Evolutionary conservation across 2,113 vertebrate genomes (phyloP).

Genomic region (Alethe diademata): DNA sequence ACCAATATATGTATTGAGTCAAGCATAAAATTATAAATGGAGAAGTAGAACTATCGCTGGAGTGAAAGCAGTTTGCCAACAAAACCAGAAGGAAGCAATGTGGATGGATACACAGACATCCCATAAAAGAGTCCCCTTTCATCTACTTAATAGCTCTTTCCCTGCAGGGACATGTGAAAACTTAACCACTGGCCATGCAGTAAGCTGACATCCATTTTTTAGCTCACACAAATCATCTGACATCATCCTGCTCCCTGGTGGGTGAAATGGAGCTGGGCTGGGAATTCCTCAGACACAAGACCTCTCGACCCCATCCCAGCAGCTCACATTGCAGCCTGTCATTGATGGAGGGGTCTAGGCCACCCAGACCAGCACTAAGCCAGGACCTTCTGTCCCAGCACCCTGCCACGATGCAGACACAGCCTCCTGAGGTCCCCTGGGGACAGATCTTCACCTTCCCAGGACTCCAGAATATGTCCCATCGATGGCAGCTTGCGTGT

Average conservation of each 20-base stretch:
- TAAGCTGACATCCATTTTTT: slow-evolving; percentile 5
- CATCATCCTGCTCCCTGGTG: not conserved
- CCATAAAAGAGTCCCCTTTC: not conserved
- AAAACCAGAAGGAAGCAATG: not conserved
- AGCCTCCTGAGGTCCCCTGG: not conserved
- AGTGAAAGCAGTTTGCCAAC: not conserved
- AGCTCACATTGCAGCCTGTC: not conserved
- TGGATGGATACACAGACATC: not conserved
- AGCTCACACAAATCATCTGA: not conserved
- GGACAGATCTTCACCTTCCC: not conserved
- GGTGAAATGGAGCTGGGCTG: not conserved
- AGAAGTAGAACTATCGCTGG: not conserved
- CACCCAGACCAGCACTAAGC: not conserved
- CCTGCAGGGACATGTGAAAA: not conserved
- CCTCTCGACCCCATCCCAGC: not conserved
- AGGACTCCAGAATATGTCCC: not conserved
- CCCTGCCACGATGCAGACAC: not conserved
- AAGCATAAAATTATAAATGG: not conserved
- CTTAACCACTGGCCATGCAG: not conserved
- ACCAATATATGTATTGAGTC: not conserved
- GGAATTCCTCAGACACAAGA: not conserved
- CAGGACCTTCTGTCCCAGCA: not conserved
- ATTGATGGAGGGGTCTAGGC: not conserved
- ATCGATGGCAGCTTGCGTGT: not conserved
- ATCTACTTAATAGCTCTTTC: not conserved